Evolutionary conservation across 2,888 invertebrate species (phyloP), one percentile per base, ranked within the genome.

Genomic region (Nezara viridula): DNA sequence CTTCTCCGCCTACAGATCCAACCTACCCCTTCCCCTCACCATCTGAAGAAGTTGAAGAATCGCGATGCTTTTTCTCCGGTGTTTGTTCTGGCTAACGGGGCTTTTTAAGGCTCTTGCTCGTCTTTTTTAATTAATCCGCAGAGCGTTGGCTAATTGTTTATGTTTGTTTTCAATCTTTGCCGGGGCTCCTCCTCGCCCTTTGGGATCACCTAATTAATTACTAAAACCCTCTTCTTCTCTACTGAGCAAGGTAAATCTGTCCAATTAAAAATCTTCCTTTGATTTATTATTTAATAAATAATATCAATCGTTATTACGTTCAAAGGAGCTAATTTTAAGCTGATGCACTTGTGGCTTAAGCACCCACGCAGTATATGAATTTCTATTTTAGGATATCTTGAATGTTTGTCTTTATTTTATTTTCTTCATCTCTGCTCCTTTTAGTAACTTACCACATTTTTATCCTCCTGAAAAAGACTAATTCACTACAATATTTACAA

Each of bases 11-110:
- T n/a, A n/a, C n/a, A n/a, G n/a, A n/a, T n/a, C n/a, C n/a, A n/a
- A n/a, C n/a, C n/a, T n/a, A n/a, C n/a, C n/a, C n/a, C n/a, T n/a
- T n/a, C 27, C 27, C 60, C 14, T 4, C 0, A 37, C 32, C 32
- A 37, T 73, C 7, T 21, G 37, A 73, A 73, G 66, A 73, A 73
- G 66, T 73, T 73, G 66, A 73, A 73, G 66, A 73, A 73, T 73
- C 37, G 66, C 21, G 5, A 14, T 37, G 66, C 32, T 73, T 73
- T 73, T 73, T 73, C 66, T 73, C 37, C 2, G 66, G 6, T 73
- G 37, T 73, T 73, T 73, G 66, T 37, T 73, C 37, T 73, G 32
- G 2, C 66, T 19, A 37, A 73, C 1, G 32, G 66, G 21, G 66
- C 66, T 73, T 73, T 73, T 37, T 73, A 32, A 32, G 16, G 32